These are phyloP conservation scores for Penaeus monodon DNA, from an alignment of 2,888 invertebrate species.

Conservation along the genomic window DNA sequence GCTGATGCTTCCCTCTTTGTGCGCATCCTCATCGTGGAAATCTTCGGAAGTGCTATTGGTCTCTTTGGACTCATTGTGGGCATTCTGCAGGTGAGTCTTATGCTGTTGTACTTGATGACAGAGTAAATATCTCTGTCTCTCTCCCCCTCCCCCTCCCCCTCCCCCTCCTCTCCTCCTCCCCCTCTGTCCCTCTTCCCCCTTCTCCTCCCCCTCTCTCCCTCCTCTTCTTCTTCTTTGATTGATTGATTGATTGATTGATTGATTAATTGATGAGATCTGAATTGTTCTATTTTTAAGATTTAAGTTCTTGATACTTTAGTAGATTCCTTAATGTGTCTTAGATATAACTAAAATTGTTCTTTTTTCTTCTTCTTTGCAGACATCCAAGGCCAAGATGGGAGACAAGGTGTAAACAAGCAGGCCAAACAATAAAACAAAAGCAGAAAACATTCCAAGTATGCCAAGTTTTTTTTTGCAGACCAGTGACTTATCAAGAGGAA, in stretches of 20 bases:
- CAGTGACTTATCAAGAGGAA: no score
- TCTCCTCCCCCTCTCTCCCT: no score
- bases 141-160: background rate
- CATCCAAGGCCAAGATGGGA: conserved; percentile 45
- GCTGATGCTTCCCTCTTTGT: conserved; percentile 96
- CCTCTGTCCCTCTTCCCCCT: background rate
- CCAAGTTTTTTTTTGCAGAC: no score
- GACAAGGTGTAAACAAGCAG: conserved; percentile 18
- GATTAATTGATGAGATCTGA: background rate
- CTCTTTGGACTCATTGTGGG: conserved; percentile 98
- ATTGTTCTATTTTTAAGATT: no score
- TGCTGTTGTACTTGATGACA: no score
- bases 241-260: background rate
- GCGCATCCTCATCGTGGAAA: conserved; percentile 98
- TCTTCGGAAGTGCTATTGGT: conserved; percentile 99
- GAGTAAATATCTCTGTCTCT: background rate
- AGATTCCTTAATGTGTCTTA: background rate
- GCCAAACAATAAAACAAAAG: no score
- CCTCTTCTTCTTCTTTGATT: no score
- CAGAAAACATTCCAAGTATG: no score
- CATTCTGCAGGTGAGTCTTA: conserved; percentile 83
- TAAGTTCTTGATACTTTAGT: no score
- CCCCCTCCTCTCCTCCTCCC: background rate
- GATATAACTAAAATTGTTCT: background rate
- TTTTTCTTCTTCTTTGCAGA: conserved; percentile 17